Conservation (phyloP, 2,113 vertebrate genomes). For the cat (Felis catus) region F.catus_Fca126_mat1.0 CM031413.1:108825501-108826000, state of each 20-base stretch:
- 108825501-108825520: constrained; percentile 59
- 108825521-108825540: constrained; percentile 36
- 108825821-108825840: neutral
- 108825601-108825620: constrained; percentile 61
- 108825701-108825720: neutral
- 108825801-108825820: neutral
- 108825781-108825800: neutral
- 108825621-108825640: neutral
- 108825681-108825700: constrained; percentile 33
- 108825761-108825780: neutral
- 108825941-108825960: neutral
- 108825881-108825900: neutral
- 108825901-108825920: neutral
- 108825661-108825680: constrained; percentile 18
- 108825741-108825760: constrained; percentile 21
- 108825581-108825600: constrained; percentile 62
- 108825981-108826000: neutral
- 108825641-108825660: constrained; percentile 38
- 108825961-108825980: neutral
- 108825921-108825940: neutral
- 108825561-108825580: constrained; percentile 50
- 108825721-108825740: neutral
- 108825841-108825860: neutral
- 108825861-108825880: neutral
- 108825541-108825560: constrained; percentile 52